Base-by-base conservation (phyloP, 2,113 vertebrate species). In the Epinephelus lanceolatus region DNA sequence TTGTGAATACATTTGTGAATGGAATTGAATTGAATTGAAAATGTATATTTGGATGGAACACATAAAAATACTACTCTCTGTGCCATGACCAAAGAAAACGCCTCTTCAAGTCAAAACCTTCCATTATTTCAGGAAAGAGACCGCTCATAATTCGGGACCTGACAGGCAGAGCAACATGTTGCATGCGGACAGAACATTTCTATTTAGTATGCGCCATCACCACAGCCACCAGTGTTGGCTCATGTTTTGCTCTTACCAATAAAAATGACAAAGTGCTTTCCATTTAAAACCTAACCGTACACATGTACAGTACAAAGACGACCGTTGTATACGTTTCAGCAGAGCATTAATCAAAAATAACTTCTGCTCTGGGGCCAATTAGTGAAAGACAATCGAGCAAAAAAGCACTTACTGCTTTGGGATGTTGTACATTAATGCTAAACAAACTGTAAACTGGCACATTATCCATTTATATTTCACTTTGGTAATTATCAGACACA, bases 401-500 rank as follows among this genome's bases (percentile, higher is more conserved):
- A 33, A 33, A 33, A 37, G 53, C 49, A 62, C 13, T 70, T n/a
- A 25, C 33, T 30, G 72, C 25, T 79, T 6, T 14, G 71, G 72
- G 59, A 73, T 14, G 59, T 42, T 37, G 3, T 21, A 27, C 47
- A 3, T 40, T 59, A 73, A 65, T 63, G 67, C 14, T 56, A 66
- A 77, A 67, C n/a, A 55, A 71, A 63, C 69, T 33, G n/a, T 62
- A 47, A 78, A 78, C 23, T 55, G 47, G 33, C 51, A 27, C 47
- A 70, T 60, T n/a, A 63, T n/a, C 23, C 42, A 65, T 72, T 63
- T 81, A 55, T 7, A 57, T 71, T 71, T 69, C 73, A 66, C 37
- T 72, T 51, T 75, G 57, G 23, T 76, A 73, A 73, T 62, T 80
- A 83, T 88, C 42, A 78, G 8, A 81, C 45, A 40, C 37, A 4